Evolutionary conservation across 92 coral and sea anemone genomes (phyloP), one percentile per base, ranked within the genome.

Genomic region (Porites cylindrica): DNA sequence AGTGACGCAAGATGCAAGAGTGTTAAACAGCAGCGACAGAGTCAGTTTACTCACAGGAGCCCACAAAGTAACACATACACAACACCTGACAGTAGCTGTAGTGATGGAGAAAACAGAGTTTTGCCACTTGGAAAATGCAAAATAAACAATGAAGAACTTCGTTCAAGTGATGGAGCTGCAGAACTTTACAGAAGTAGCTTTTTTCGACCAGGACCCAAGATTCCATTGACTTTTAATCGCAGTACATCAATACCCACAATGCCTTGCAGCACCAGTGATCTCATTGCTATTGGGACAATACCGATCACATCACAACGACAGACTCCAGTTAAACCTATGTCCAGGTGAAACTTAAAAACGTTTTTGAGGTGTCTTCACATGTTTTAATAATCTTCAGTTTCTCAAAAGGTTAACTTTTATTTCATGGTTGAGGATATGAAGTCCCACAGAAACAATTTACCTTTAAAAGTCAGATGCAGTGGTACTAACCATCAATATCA

Each of bases 241-340:
- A 91, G 88, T 58, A 86, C 93, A 0, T 88, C 98, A 24, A 93
- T 95, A 29, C 94, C 96, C 10, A 87, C 88, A 29, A 70, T 93
- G 56, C 85, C 94, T 58, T 77, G 76, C 24, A 72, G 87, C 78
- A 61, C 94, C 8, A 93, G 88, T 77, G 98, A 95, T 70, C 85
- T 95, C 11, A 95, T 95, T 82, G 98, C 98, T 23, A 95, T 95
- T 56, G 98, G 98, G 83, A 95, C 98, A 12, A 95, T 95, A 73
- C 95, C 98, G 7, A 93, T 95, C 83, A 93, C 96, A 64, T 70
- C 94, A 72, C 98, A 95, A 69, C 81, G 96, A 50, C 98, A 95
- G 78, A 88, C 98, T 66, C 89, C 89, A 60, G 76, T 89, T 4
- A 95, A 93, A 53, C 98, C 98, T 18, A 91, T 93, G 89, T 93